A percentile compares a stretch with the other conserved stretches of the same genome.
These are phyloP conservation scores for Mastomys natalensis DNA, from an alignment of 2,113 vertebrate species.

Conservation along the genomic window DNA sequence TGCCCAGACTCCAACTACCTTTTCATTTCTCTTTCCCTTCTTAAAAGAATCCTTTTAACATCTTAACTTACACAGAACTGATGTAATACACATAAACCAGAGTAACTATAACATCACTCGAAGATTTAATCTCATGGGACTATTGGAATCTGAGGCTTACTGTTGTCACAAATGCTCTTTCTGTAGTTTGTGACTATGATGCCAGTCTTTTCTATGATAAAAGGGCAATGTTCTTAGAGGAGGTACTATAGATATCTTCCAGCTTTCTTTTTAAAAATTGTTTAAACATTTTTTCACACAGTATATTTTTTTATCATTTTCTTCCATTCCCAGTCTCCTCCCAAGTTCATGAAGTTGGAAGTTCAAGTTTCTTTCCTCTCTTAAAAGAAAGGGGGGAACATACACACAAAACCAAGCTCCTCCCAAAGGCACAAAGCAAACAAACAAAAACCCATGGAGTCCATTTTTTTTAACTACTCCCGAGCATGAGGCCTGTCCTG, in stretches of 20 bases:
- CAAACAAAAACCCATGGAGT: background rate
- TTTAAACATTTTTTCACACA: background rate
- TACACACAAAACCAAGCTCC: background rate
- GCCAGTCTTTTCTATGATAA: background rate
- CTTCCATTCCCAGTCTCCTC: background rate
- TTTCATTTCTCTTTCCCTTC: background rate
- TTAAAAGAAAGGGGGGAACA: background rate
- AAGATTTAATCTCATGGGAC: background rate
- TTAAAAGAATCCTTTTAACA: background rate
- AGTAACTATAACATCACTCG: no score
- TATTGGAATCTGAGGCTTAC: background rate
- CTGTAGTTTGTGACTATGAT: background rate
- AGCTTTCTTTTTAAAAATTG: background rate
- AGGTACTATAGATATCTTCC: background rate
- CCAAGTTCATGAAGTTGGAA: background rate
- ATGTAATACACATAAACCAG: background rate
- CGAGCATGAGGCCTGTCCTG: background rate
- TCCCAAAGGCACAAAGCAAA: background rate
- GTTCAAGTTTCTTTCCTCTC: background rate
- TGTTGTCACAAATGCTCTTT: background rate
- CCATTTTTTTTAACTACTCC: background rate
- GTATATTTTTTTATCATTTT: background rate
- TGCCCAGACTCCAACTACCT: background rate
- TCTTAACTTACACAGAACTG: background rate
- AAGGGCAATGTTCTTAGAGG: background rate